phyloP scores from a whole-genome alignment of 1,140 invertebrate genomes.

The Drosophila triauraria region DNA sequence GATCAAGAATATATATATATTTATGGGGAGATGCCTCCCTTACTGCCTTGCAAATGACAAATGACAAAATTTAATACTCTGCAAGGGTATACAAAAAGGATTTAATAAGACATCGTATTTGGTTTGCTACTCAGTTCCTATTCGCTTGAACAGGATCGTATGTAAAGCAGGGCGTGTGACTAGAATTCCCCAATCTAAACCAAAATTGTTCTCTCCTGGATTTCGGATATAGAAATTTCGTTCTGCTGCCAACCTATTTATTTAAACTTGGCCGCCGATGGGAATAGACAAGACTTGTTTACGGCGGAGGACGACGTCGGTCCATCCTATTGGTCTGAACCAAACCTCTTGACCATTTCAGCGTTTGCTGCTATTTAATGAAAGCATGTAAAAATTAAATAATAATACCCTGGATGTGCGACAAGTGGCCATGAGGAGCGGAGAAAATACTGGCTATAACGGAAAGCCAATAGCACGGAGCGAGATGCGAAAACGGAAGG shows the following conservation, averaged over 20 bases:
- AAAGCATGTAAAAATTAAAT: constrained; percentile 44
- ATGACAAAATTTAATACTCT: too few species aligned
- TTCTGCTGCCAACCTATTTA: constrained; percentile 34
- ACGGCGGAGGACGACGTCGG: neutral
- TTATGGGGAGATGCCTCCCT: too few species aligned
- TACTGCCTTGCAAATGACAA: too few species aligned
- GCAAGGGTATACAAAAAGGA: too few species aligned
- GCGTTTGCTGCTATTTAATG: constrained; percentile 36
- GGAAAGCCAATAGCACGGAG: constrained; percentile 39
- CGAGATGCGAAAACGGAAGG: neutral
- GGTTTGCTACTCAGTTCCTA: too few species aligned
- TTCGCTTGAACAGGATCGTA: neutral
- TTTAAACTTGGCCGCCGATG: constrained; percentile 49
- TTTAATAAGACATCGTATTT: too few species aligned
- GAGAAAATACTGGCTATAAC: neutral
- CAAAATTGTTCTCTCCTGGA: constrained; percentile 26
- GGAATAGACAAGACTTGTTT: constrained; percentile 22
- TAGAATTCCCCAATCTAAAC: constrained; percentile 42
- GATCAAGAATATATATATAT: too few species aligned
- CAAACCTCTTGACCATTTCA: too few species aligned
- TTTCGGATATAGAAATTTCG: constrained; percentile 38
- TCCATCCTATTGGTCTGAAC: too few species aligned
- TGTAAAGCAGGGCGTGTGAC: neutral
- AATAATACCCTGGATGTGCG: constrained; percentile 24
- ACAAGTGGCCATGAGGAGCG: constrained; percentile 24